Evolutionary conservation across 2,888 invertebrate genomes (phyloP).

Genomic region (Aleiodes testaceus): DNA sequence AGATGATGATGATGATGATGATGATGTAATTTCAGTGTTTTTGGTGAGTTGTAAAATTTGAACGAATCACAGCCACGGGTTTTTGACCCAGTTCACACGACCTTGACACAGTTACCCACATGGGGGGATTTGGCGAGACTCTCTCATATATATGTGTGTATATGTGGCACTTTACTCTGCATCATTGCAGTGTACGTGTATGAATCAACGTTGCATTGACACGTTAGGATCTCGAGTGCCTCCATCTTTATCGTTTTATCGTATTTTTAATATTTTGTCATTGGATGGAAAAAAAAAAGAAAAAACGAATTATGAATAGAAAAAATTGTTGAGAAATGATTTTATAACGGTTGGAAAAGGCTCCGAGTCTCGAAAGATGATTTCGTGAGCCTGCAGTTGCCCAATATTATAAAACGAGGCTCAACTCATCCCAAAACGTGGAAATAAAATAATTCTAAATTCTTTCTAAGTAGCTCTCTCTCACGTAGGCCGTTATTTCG

Average conservation of each 20-base stretch:
- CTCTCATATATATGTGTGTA: not conserved
- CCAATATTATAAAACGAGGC: constrained; percentile 16
- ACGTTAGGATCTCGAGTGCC: constrained; percentile 9
- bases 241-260: constrained; percentile 16
- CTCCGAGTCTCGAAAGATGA: constrained; percentile 8
- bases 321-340: constrained; percentile 19
- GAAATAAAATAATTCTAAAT: constrained; percentile 30
- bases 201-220: constrained; percentile 33
- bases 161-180: constrained; percentile 25
- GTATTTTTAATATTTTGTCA: not conserved
- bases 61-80: constrained; percentile 47
- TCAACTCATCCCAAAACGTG: constrained; percentile 21
- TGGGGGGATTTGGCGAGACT: constrained; percentile 58
- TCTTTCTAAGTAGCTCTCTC: constrained; percentile 27
- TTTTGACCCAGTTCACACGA: constrained; percentile 72
- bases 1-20: not conserved
- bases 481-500: constrained; percentile 26
- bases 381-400: constrained; percentile 32
- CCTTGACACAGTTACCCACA: constrained; percentile 74
- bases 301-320: not conserved
- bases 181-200: constrained; percentile 34
- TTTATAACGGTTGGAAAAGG: not conserved
- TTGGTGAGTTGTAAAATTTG: constrained; percentile 20
- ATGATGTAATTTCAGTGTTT: constrained; percentile 3
- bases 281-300: not conserved